Base-by-base conservation (phyloP, 2,797 vertebrate genomes). In the Sebastes baramenuke region DNA sequence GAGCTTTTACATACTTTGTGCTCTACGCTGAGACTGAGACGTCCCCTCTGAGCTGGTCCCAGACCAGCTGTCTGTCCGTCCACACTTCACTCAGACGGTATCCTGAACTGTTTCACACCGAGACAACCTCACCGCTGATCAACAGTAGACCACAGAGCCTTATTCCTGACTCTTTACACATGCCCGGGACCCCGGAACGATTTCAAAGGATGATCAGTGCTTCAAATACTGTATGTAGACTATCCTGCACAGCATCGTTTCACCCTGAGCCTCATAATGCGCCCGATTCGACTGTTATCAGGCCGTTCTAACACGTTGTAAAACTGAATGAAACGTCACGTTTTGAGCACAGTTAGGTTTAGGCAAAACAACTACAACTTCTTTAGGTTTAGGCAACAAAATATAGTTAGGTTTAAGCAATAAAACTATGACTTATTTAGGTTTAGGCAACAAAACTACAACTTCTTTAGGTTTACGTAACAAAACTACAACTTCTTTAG, bases 31-130 rank as follows among this genome's bases (percentile, higher is more conserved):
- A 82, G 65, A 24, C 54, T 2, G 9, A 65, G 60, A 54, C 34
- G 8, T 77, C 77, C 77, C 77, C 67, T 80, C 67, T 67, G 70
- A 71, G 59, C 79, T 61, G 72, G n/a, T 58, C 80, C 38, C 59
- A 60, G 78, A 67, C 42, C 75, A 58, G 46, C 70, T 38, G 27
- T 56, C 30, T 34, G 46, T 42, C 55, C 1, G 2, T 66, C 24
- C 27, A 14, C 2, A 29, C 24, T 27, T 58, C 46, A 20, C 46
- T 49, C 14, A 38, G 22, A 42, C 7, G 22, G 4, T 13, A 5
- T 73, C 22, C 22, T 38, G 2, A 72, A 22, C 67, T 12, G 18
- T 20, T 49, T 49, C 46, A 8, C 46, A 20, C 16, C 46, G 16
- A 49, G 18, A 36, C 55, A 49, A 16, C 29, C 42, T 32, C 32